Percentiles rank a stretch among this genome's conserved stretches.
phyloP scores from a whole-genome alignment of 1,140 invertebrate genomes.

The Chionoecetes opilio region DNA sequence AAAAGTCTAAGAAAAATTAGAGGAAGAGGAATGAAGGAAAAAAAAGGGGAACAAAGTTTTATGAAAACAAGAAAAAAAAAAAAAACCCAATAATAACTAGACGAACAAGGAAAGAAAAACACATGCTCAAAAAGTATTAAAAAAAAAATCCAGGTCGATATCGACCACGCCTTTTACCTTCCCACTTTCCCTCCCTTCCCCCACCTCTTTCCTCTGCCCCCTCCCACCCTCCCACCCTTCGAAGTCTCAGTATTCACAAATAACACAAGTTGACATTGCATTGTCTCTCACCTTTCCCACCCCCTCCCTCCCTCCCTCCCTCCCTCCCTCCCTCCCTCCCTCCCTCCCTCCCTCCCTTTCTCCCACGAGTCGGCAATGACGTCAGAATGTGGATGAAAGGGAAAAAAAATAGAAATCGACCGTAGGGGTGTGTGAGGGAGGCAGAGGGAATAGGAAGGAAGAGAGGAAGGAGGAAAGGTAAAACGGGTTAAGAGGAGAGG shows the following conservation, averaged over 20 bases:
- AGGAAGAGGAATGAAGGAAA: no score
- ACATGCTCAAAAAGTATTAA: no score
- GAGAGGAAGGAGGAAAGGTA: background rate
- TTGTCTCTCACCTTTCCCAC: background rate
- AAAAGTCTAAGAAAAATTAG: background rate
- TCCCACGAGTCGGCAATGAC: background rate
- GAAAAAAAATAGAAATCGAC: no score
- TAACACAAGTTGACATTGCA: background rate
- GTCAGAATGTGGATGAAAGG: background rate
- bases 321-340: background rate
- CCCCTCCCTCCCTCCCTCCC: background rate
- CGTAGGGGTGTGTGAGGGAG: background rate
- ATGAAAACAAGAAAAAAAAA: background rate
- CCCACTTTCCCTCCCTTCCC: background rate
- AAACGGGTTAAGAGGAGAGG: background rate
- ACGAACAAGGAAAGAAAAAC: no score
- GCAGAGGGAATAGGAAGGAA: background rate
- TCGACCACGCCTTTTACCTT: background rate
- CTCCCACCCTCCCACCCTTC: background rate
- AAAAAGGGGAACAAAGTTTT: no score
- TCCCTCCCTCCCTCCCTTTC: background rate
- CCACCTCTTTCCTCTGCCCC: background rate
- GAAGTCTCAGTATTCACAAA: background rate
- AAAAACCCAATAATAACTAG: background rate
- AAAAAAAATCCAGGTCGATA: no score